A percentile compares a stretch with the other conserved stretches of the same genome.
phyloP scores from a whole-genome alignment of 2,888 invertebrate species.

The Lepidochitona cinerea region DNA sequence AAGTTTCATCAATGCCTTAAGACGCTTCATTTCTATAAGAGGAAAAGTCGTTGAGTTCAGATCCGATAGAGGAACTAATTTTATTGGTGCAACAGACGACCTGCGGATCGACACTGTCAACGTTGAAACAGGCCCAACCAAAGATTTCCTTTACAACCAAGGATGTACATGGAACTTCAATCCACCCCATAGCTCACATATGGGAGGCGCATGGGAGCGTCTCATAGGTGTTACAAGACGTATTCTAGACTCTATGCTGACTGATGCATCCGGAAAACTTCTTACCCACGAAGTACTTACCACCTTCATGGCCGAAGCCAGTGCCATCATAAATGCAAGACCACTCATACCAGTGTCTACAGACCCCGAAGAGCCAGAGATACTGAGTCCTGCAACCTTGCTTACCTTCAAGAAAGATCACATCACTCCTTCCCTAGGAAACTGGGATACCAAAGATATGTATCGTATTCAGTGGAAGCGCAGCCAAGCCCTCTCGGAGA shows the following conservation, averaged over 20 bases:
- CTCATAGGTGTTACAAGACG: background rate
- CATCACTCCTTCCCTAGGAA: background rate
- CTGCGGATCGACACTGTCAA: constrained; percentile 10
- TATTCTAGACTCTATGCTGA: background rate
- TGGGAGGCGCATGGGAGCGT: constrained; percentile 11
- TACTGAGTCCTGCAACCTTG: background rate
- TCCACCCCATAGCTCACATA: background rate
- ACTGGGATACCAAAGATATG: background rate
- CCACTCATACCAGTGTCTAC: background rate
- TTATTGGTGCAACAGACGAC: constrained; percentile 18
- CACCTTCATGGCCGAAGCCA: background rate
- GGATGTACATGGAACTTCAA: background rate
- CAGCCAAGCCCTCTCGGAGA: background rate
- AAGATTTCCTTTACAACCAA: background rate
- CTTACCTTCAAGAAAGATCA: background rate
- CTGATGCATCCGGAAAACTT: background rate
- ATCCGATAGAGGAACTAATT: constrained; percentile 28
- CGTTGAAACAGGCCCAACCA: constrained; percentile 12
- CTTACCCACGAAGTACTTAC: no score
- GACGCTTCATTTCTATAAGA: constrained; percentile 23
- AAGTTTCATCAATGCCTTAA: constrained; percentile 28
- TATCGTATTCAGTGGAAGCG: background rate
- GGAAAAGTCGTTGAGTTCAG: constrained; percentile 22
- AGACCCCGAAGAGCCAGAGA: background rate
- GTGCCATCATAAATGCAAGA: background rate